Conservation (phyloP, 2,113 vertebrate species). For the Crotalus horridus region DNA sequence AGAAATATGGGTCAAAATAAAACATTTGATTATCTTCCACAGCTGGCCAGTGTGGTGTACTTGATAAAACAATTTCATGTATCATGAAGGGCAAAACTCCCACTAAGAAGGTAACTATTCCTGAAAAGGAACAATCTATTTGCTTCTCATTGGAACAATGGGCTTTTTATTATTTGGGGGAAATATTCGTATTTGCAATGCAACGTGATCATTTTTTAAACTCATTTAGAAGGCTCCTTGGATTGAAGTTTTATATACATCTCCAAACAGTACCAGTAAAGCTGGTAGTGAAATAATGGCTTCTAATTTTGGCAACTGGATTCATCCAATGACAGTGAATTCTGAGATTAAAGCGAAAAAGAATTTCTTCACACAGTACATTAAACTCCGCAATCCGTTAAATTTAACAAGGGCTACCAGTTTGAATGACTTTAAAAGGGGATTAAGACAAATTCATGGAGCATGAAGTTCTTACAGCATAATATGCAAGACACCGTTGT, state of each 20-base stretch:
- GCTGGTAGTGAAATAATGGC: not conserved
- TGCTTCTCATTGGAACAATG: not conserved
- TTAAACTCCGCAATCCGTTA: not conserved
- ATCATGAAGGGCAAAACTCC: conserved; percentile 84
- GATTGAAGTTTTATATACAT: not conserved
- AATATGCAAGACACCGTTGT: no score
- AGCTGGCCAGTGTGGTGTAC: conserved; percentile 90
- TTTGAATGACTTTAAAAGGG: not conserved
- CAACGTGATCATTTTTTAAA: not conserved
- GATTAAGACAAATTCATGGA: not conserved
- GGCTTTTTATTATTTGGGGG: not conserved
- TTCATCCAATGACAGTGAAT: not conserved
- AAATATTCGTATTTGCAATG: not conserved
- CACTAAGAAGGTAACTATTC: conserved; percentile 74
- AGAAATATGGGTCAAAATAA: not conserved
- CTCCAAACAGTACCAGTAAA: not conserved
- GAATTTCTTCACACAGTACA: not conserved
- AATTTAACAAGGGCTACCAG: not conserved
- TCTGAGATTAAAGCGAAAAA: not conserved
- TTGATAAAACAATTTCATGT: conserved; percentile 84
- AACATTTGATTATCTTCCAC: conserved; percentile 27
- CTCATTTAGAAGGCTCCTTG: not conserved
- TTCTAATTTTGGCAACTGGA: not conserved
- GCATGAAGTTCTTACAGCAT: not conserved
- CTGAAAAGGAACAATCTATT: not conserved